Base-by-base conservation (phyloP, 2,888 invertebrate genomes). In the Agrochola litura region DNA sequence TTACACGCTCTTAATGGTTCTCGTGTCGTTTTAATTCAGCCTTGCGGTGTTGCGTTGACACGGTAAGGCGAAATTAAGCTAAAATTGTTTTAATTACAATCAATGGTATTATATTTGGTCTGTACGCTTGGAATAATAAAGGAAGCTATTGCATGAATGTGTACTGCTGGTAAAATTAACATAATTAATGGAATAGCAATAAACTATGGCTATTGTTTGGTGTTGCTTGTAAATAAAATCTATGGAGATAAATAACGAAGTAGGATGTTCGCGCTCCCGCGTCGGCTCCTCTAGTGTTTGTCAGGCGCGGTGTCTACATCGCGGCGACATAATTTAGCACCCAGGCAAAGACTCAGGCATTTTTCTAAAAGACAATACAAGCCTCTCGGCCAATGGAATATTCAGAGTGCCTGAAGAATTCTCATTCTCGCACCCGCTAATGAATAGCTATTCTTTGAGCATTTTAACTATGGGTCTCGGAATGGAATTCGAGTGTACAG, bases 371-470 rank as follows among this genome's bases (percentile, higher is more conserved):
- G 95, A 96, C 96, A 96, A 96, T 96, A 96, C 96, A 95, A 93
- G 94, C 91, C 92, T 90, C 93, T 91, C 92, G 91, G 89, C 93
- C 93, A 93, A 93, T 91, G 95, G 95, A 94, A 95, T 96, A 96
- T 96, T 94, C 95, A 94, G 95, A 95, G 94, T 95, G 94, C 95
- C 92, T 95, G 89, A 95, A 95, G 96, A 96, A 96, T 96, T 95
- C 95, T 95, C 94, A 96, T 96, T 96, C 96, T 96, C 96, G 96
- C 96, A 94, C 96, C 96, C 94, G 92, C 96, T 96, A 96, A 96
- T 96, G 96, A 96, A 96, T 96, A 96, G 95, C 95, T 96, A 96
- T 96, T 96, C 96, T 96, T 94, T 93, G 94, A 94, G 95, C 95
- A 96, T 96, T 96, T 96, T 96, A 96, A 96, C 96, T 96, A 96